Evolutionary conservation across 2,797 vertebrate genomes (phyloP), one percentile per base, ranked within the genome.

Genomic region (Pantherophis vulpinus): DNA sequence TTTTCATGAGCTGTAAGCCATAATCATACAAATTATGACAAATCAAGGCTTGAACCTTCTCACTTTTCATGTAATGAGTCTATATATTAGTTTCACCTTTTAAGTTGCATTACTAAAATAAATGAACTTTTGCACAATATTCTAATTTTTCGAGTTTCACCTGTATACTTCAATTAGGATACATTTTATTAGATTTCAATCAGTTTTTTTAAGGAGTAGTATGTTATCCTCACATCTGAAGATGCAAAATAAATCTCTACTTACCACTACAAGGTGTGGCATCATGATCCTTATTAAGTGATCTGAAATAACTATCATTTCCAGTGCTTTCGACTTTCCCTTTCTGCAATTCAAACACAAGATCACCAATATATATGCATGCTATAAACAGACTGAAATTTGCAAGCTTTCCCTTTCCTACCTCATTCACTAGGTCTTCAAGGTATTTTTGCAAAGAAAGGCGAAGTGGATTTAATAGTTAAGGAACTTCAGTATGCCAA

Each of bases 181-280:
- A 37, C 25, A 47, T 79, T 42, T 83, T 42, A 47, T 83, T 47
- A 42, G 37, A 83, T 83, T 83, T 47, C 37, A 83, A 47, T 25
- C 37, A 47, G 37, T 47, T 42, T 42, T 79, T 47, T 83, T 47
- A 37, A n/a, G 5, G 5, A 83, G 14, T 12, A 66, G 18, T 55
- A 12, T n/a, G 18, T 60, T 59, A 4, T 59, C 25, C 66, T 60
- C 79, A 37, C 6, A 60, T 95, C 37, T 25, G 70, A 0, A 4
- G 32, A 93, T 95, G 86, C 6, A 94, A 93, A 87, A 0, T 94
- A 42, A 9, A 83, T 90, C 92, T 70, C 32, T 91, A 95, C 97
- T 98, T 95, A 98, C 97, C n/a, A 56, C 92, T 87, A 90, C 88
- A 93, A 93, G 90, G 16, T 11, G 87, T 88, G 63, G 94, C 61